Evolutionary conservation across 2,113 vertebrate genomes (phyloP), one percentile per base, ranked within the genome.

Genomic region (Fukomys damarensis): DNA sequence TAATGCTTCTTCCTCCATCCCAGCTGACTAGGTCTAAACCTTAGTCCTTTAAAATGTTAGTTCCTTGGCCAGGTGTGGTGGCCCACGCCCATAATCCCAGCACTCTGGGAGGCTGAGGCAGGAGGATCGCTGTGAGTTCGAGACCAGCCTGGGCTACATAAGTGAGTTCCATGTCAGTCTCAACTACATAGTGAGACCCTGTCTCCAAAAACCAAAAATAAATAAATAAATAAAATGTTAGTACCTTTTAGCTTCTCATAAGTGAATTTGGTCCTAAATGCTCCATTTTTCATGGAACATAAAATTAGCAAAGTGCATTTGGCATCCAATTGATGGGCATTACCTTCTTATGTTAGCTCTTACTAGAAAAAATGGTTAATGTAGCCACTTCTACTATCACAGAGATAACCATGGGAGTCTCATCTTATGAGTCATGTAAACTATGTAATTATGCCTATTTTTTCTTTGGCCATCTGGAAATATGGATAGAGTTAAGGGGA

Each of bases 161-260:
- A n/a, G n/a, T n/a, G n/a, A n/a, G n/a, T n/a, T n/a, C n/a, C n/a
- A n/a, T n/a, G n/a, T n/a, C n/a, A n/a, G n/a, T n/a, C n/a, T n/a
- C n/a, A n/a, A n/a, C n/a, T n/a, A n/a, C n/a, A n/a, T n/a, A n/a
- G n/a, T n/a, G n/a, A n/a, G n/a, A n/a, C n/a, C n/a, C n/a, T n/a
- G n/a, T n/a, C n/a, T n/a, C n/a, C n/a, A n/a, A n/a, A n/a, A n/a
- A n/a, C n/a, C n/a, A n/a, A n/a, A n/a, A n/a, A n/a, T n/a, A n/a
- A n/a, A n/a, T n/a, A n/a, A n/a, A n/a, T n/a, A n/a, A n/a, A n/a
- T n/a, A n/a, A 59, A 87, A 32, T 92, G 82, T 92, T 20, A 9
- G 82, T 98, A 95, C 86, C 82, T 94, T 1, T 1, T 84, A 82
- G 74, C 72, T 96, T 97, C 96, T 96, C 14, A 61, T 93, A 70